These are phyloP conservation scores for Globodera rostochiensis DNA, from an alignment of 1,140 invertebrate genomes.

Conservation along the genomic window DNA sequence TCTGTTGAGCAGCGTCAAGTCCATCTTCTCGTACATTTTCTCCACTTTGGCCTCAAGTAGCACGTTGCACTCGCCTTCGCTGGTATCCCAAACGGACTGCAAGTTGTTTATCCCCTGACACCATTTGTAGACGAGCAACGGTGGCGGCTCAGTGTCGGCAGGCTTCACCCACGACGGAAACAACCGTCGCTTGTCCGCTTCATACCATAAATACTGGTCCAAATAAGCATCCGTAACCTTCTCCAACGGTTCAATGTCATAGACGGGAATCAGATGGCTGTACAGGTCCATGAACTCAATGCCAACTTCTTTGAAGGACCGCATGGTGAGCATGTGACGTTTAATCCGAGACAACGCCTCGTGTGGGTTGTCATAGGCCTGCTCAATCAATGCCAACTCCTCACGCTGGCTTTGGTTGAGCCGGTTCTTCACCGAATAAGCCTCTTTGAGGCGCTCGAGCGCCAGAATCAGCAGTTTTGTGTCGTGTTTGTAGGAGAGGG, in stretches of 20 bases:
- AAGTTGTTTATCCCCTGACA: constrained; percentile 99
- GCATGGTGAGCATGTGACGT: constrained; percentile 93
- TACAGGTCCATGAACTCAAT: constrained; percentile 99
- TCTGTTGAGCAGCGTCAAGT: constrained; percentile 93
- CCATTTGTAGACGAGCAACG: constrained; percentile 97
- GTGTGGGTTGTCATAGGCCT: constrained; percentile 99
- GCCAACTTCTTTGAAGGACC: constrained; percentile 86
- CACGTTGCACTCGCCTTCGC: constrained; percentile 96
- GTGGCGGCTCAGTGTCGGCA: constrained; percentile 95
- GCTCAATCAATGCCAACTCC: constrained; percentile 96
- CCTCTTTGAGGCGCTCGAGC: constrained; percentile 93
- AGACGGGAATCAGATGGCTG: constrained; percentile 95
- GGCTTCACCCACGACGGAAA: constrained; percentile 98
- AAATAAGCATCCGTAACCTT: constrained; percentile 99
- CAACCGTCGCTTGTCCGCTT: constrained; percentile 92
- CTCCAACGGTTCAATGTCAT: constrained; percentile 97
- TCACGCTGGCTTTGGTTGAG: constrained; percentile 98
- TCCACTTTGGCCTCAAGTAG: constrained; percentile 90
- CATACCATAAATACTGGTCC: constrained; percentile 99
- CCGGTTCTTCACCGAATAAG: constrained; percentile 96
- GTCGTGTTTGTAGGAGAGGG: constrained; percentile 97
- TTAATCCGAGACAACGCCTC: constrained; percentile 98
- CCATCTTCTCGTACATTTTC: constrained; percentile 98
- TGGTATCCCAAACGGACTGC: constrained; percentile 97
- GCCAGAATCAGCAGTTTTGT: constrained; percentile 96